Evolutionary conservation across 2,888 invertebrate genomes (phyloP), one percentile per base, ranked within the genome.

Genomic region (Idaea straminata): DNA sequence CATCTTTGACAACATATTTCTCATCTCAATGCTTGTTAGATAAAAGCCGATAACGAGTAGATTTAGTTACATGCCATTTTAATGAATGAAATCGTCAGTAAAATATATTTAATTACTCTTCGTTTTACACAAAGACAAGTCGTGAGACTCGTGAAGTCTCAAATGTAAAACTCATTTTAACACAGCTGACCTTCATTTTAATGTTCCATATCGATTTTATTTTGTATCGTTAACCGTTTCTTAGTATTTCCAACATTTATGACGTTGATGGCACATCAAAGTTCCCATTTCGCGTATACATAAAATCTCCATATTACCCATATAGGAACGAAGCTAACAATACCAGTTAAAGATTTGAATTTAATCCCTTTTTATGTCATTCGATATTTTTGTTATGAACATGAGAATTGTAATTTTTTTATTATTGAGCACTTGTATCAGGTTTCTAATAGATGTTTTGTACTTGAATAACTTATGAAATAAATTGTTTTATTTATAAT

Each of bases 221-320:
- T 78, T 73, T 68, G 67, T 71, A 66, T 75, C 78, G 77, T 81
- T 78, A 82, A 80, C 72, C 71, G 75, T 72, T 77, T 76, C 74
- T 65, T 67, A 69, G 76, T 74, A 77, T 77, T 69, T 70, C 72
- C 68, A 68, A 67, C 68, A 13, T 71, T 70, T 78, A 80, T 76
- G 77, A 73, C 66, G 64, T 68, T 69, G 62, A 61, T 62, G 35
- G 38, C 62, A 58, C 61, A 34, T 35, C 59, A 47, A 47, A 13
- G 47, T 61, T 13, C 60, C 35, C 66, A 66, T 66, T 68, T 64
- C 60, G 15, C 59, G 64, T 61, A 61, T 62, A 62, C 57, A 66
- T 65, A 61, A 66, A 65, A 69, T 62, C 16, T 65, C 34, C 63
- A 62, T 63, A 63, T 64, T 57, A 62, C 35, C 36, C 62, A 15